These are phyloP conservation scores for Neosalanx taihuensis DNA, from an alignment of 2,797 vertebrate genomes.

Conservation along the genomic window DNA sequence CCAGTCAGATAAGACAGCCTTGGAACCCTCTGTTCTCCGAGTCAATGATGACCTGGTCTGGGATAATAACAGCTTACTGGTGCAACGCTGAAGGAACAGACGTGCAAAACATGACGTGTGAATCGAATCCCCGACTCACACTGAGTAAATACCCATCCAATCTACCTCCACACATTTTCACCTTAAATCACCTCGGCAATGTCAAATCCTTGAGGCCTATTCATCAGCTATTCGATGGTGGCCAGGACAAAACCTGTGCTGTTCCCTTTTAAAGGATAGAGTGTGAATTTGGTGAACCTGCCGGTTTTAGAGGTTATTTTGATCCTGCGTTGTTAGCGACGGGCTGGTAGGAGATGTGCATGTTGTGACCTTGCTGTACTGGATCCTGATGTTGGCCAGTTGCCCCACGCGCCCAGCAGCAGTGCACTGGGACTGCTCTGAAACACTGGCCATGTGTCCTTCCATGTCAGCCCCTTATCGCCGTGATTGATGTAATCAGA, in stretches of 20 bases:
- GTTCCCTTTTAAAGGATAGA: too few species aligned
- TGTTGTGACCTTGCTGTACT: not conserved
- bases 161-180: not conserved
- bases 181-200: not conserved
- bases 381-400: not conserved
- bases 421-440: constrained; percentile 22
- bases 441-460: constrained; percentile 34
- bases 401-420: not conserved
- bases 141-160: not conserved
- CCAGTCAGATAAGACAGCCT: constrained; percentile 26
- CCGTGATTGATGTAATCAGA: constrained; percentile 50
- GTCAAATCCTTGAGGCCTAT: too few species aligned
- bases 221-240: too few species aligned
- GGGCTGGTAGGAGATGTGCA: not conserved
- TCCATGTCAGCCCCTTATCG: constrained; percentile 43
- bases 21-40: constrained; percentile 13
- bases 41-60: constrained; percentile 24
- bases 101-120: not conserved
- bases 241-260: too few species aligned
- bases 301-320: not conserved
- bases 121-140: constrained; percentile 4
- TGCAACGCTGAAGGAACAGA: constrained; percentile 14
- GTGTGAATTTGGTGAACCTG: too few species aligned
- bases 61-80: constrained; percentile 19
- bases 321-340: not conserved